phyloP scores from a whole-genome alignment of 2,797 vertebrate species.

The Dipus sagitta region DNA sequence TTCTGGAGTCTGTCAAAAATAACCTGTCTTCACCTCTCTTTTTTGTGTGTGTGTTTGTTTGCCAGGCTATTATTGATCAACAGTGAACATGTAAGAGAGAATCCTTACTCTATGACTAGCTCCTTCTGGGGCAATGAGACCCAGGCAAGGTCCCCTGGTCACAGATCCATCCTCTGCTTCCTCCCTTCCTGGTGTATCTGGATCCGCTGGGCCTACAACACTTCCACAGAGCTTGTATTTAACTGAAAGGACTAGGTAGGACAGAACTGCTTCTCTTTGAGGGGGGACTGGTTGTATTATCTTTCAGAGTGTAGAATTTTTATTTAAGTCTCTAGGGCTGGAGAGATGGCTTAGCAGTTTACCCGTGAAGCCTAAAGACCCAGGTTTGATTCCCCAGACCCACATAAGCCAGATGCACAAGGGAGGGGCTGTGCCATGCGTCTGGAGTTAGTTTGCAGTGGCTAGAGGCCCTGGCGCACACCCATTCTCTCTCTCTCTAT shows the following conservation, averaged over 20 bases:
- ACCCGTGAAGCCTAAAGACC: no score
- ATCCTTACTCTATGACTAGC: background rate
- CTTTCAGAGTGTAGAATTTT: constrained; percentile 9
- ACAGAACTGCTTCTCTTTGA: background rate
- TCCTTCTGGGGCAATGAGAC: background rate
- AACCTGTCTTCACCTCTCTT: background rate
- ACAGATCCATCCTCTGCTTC: background rate
- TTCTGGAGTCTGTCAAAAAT: background rate
- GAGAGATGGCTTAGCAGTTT: no score
- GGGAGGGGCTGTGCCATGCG: no score
- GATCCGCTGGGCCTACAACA: rapidly evolving
- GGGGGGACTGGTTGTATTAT: background rate
- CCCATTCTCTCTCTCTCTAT: no score
- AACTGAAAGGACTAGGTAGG: background rate
- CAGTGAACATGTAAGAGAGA: constrained; percentile 8
- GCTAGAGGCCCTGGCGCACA: no score
- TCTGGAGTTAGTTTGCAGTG: no score
- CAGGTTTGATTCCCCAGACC: no score
- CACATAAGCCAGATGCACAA: no score
- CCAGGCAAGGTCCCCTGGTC: background rate
- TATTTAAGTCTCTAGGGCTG: background rate
- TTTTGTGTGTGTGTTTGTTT: background rate
- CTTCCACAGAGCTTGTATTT: background rate
- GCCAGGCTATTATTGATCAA: background rate
- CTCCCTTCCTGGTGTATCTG: background rate